Conservation (phyloP, 2,113 vertebrate genomes). For the Gnathonemus echidnorhynchus region DNA sequence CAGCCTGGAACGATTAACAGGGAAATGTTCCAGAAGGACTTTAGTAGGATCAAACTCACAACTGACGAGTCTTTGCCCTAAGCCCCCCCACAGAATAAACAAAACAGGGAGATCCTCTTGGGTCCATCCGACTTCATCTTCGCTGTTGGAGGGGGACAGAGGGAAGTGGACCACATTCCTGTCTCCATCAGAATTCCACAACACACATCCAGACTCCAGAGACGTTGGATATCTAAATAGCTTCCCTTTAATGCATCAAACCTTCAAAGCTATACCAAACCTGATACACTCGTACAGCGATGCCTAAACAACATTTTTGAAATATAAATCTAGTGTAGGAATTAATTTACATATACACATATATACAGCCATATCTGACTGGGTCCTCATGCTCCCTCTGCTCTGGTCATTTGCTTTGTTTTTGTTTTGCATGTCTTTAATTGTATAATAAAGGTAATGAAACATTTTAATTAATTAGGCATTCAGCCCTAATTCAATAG, state of each 20-base stretch:
- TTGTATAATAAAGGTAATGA: background rate
- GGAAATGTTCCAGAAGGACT: constrained; percentile 15
- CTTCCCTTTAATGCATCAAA: background rate
- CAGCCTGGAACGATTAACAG: constrained; percentile 22
- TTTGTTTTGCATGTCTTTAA: background rate
- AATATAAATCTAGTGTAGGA: background rate
- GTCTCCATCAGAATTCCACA: background rate
- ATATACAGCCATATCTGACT: background rate
- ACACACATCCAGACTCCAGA: background rate
- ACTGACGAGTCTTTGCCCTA: background rate
- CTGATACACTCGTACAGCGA: background rate
- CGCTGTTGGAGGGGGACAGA: background rate
- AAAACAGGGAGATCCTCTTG: background rate
- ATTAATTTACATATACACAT: background rate
- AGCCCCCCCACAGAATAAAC: background rate
- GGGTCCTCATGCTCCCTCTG: background rate
- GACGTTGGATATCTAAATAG: background rate
- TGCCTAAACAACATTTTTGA: background rate
- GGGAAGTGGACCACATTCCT: background rate
- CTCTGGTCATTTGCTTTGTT: background rate
- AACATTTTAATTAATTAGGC: background rate
- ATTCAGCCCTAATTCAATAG: background rate
- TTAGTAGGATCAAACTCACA: constrained; percentile 12
- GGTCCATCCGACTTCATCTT: background rate
- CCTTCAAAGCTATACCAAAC: background rate